Evolutionary conservation across 2,888 invertebrate species (phyloP).

Genomic region (Acrobasis suavella): DNA sequence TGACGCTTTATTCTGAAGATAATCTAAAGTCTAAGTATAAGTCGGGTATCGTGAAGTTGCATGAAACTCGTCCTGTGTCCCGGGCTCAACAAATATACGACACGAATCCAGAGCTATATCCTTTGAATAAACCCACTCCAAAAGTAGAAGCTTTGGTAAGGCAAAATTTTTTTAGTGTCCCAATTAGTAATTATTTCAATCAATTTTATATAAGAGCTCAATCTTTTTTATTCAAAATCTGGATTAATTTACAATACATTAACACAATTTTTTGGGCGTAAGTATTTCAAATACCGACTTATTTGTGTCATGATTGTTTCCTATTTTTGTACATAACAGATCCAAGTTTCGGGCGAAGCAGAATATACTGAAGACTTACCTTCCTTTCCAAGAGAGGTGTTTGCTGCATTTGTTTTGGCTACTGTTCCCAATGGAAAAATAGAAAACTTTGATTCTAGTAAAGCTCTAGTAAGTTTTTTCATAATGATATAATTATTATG

Average conservation of each 20-base stretch:
- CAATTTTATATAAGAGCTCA: no score
- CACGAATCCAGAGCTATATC: conserved; percentile 84
- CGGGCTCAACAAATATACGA: conserved; percentile 82
- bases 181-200: no score
- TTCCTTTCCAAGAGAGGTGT: conserved; percentile 81
- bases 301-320: no score
- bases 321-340: conserved; percentile 38
- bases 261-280: no score
- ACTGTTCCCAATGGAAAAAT: conserved; percentile 79
- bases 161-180: neutral
- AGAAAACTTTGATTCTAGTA: conserved; percentile 78
- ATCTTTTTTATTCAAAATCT: no score
- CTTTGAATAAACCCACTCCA: conserved; percentile 85
- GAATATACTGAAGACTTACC: conserved; percentile 85
- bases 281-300: no score
- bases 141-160: conserved; percentile 82
- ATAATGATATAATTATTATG: no score
- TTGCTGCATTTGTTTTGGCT: conserved; percentile 83
- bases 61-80: conserved; percentile 79
- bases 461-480: conserved; percentile 80
- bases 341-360: conserved; percentile 86
- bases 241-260: no score
- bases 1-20: conserved; percentile 73
- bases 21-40: conserved; percentile 58
- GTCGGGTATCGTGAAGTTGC: conserved; percentile 65